phyloP scores from a whole-genome alignment of 2,888 invertebrate genomes.

The Aporophyla lueneburgensis region DNA sequence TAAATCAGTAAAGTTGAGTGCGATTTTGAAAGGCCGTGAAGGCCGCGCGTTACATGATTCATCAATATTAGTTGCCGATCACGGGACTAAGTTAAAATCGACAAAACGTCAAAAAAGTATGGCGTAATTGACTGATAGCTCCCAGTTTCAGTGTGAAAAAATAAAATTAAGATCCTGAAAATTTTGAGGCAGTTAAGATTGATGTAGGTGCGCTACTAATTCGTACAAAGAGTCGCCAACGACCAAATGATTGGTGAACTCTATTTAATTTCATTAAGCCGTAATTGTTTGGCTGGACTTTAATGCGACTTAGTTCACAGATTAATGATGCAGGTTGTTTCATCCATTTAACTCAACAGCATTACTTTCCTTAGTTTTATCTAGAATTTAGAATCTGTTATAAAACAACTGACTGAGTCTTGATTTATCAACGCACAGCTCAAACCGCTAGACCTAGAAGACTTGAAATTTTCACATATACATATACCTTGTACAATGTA shows the following conservation, averaged over 20 bases:
- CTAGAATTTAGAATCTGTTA: neutral
- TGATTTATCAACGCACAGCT: no score
- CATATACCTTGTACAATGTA: no score
- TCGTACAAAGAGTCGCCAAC: constrained; percentile 33
- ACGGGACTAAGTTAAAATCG: constrained; percentile 52
- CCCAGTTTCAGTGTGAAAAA: constrained; percentile 56
- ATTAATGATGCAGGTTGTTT: constrained; percentile 10
- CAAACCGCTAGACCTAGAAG: no score
- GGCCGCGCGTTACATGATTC: constrained; percentile 55
- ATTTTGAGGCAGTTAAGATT: constrained; percentile 60
- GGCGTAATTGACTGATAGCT: constrained; percentile 68
- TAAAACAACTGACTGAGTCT: no score
- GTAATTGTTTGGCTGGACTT: constrained; percentile 42
- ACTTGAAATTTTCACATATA: no score
- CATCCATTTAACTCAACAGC: neutral
- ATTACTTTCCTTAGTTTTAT: neutral
- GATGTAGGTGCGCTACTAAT: constrained; percentile 57
- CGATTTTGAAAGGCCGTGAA: constrained; percentile 34
- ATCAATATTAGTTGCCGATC: constrained; percentile 64
- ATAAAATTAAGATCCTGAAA: constrained; percentile 56
- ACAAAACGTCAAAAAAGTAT: constrained; percentile 67
- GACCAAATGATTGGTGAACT: constrained; percentile 38
- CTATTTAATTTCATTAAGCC: constrained; percentile 46
- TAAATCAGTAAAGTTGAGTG: constrained; percentile 53
- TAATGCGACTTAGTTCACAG: neutral